phyloP scores from a whole-genome alignment of 2,797 vertebrate species.

The Odontamblyopus lacepedii region DNA sequence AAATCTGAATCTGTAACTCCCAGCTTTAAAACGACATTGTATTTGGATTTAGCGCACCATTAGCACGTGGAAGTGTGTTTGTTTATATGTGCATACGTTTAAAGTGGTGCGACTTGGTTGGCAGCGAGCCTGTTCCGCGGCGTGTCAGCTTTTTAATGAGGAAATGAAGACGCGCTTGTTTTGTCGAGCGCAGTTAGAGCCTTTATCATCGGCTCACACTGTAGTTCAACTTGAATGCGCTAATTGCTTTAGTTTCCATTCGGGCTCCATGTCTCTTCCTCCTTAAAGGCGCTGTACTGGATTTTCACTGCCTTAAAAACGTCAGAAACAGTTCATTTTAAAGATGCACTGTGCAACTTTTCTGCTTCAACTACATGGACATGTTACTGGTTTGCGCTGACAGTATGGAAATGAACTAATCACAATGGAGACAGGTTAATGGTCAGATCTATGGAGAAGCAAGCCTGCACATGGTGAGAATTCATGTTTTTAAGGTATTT shows the following conservation, averaged over 20 bases:
- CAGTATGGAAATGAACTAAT: too few species aligned
- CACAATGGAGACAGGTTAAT: too few species aligned
- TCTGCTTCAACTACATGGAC: too few species aligned
- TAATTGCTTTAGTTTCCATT: constrained; percentile 70
- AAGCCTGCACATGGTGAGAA: too few species aligned
- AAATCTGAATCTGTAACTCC: constrained; percentile 51
- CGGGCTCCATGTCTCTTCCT: constrained; percentile 29
- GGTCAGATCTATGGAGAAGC: too few species aligned
- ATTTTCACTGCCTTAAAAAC: too few species aligned
- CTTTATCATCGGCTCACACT: constrained; percentile 72
- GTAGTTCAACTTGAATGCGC: constrained; percentile 58
- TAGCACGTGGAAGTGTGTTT: constrained; percentile 53
- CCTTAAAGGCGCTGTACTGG: neutral
- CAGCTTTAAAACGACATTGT: constrained; percentile 57
- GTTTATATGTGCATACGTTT: constrained; percentile 24
- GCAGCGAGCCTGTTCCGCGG: constrained; percentile 57
- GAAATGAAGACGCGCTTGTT: constrained; percentile 57
- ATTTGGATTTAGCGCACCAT: constrained; percentile 72
- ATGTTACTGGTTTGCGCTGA: too few species aligned
- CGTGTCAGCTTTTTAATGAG: constrained; percentile 60
- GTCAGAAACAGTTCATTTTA: too few species aligned
- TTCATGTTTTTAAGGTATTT: too few species aligned
- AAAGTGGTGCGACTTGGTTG: constrained; percentile 49
- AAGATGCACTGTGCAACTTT: too few species aligned
- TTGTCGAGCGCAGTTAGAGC: constrained; percentile 39